A percentile compares a stretch with the other conserved stretches of the same genome.
Evolutionary conservation across 2,797 vertebrate species (phyloP).

Genomic region (Hozukius guyotensis): DNA sequence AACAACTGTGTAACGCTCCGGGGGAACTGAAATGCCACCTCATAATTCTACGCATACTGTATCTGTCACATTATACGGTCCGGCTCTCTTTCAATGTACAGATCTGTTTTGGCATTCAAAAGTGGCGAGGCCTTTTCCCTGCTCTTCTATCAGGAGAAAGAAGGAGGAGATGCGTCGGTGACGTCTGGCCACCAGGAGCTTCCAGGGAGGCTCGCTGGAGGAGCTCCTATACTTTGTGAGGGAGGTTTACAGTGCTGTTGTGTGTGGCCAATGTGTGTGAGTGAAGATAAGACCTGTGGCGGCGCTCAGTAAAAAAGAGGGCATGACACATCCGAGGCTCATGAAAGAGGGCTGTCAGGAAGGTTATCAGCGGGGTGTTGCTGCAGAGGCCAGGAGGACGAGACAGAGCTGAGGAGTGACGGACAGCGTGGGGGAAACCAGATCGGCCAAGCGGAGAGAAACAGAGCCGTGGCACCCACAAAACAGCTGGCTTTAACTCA

Average conservation of each 20-base stretch:
- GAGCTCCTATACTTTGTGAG: conserved; percentile 21
- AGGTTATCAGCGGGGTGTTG: conserved; percentile 72
- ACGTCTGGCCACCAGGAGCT: conserved; percentile 37
- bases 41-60: conserved; percentile 36
- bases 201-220: conserved; percentile 12
- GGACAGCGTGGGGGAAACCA: conserved; percentile 18
- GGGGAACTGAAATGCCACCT: conserved; percentile 62
- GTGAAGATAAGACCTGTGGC: conserved; percentile 78
- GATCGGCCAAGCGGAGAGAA: conserved; percentile 34
- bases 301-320: conserved; percentile 57
- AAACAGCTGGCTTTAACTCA: conserved; percentile 56
- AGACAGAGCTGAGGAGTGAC: conserved; percentile 33
- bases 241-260: conserved; percentile 49
- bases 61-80: conserved; percentile 50
- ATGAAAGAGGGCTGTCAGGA: conserved; percentile 73
- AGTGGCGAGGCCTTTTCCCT: conserved; percentile 16
- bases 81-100: conserved; percentile 34
- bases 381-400: conserved; percentile 51
- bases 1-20: conserved; percentile 49
- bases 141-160: conserved; percentile 12
- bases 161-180: conserved; percentile 28
- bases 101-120: conserved; percentile 36
- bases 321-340: conserved; percentile 63
- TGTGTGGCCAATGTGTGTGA: conserved; percentile 75
- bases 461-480: conserved; percentile 18